Conservation (phyloP, 1,140 invertebrate species). For the Callitettix versicolor region DNA sequence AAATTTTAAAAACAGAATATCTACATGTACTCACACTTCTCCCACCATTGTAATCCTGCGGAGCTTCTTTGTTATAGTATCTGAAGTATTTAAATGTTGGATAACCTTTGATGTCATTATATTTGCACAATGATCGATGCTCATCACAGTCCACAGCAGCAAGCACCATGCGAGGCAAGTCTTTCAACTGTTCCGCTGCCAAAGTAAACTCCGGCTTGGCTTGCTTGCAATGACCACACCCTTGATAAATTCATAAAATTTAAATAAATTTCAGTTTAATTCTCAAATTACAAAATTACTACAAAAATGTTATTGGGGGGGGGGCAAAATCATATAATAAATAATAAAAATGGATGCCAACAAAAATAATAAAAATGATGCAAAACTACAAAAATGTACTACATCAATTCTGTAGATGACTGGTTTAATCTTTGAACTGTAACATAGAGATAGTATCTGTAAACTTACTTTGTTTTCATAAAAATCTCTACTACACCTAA, state of each 20-base stretch:
- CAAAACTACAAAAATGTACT: too few species aligned
- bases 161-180: slow-evolving; percentile 61
- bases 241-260: slow-evolving; percentile 36
- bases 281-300: background rate
- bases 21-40: slow-evolving; percentile 14
- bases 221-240: slow-evolving; percentile 86
- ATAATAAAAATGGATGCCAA: too few species aligned
- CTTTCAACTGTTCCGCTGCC: slow-evolving; percentile 61
- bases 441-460: too few species aligned
- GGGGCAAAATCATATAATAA: too few species aligned
- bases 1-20: too few species aligned
- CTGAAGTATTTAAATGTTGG: slow-evolving; percentile 82
- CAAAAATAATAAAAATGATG: too few species aligned
- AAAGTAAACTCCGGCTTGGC: slow-evolving; percentile 74
- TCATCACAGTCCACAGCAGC: slow-evolving; percentile 76
- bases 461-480: too few species aligned
- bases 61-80: slow-evolving; percentile 55
- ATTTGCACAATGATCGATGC: slow-evolving; percentile 48
- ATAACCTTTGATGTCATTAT: slow-evolving; percentile 68
- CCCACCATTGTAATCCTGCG: slow-evolving; percentile 5
- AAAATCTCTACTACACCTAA: too few species aligned
- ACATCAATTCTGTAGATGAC: too few species aligned
- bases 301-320: too few species aligned
- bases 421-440: too few species aligned
- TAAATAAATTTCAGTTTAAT: background rate